Evolutionary conservation across 2,797 vertebrate genomes (phyloP), one percentile per base, ranked within the genome.

Genomic region (Pyrrhura leucotis): DNA sequence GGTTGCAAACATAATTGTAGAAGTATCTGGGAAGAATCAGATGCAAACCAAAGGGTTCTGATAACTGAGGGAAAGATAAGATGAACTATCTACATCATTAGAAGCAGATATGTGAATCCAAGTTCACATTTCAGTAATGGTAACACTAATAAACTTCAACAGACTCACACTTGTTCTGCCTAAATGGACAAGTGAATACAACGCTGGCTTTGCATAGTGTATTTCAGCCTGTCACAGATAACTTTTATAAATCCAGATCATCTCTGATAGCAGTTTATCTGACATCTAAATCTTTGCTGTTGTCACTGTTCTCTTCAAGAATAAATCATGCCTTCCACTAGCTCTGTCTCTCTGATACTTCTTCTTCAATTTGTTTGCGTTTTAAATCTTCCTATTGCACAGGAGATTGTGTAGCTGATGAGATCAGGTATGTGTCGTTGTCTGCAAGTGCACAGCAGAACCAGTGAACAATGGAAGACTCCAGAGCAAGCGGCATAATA

Each of bases 201-300:
- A 12, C 35, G 66, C 35, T 51, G 44, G 7, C 47, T 37, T 88
- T 75, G 73, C 50, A 28, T 59, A 25, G 3, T 42, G 9, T 28
- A 14, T 75, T 92, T 78, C 59, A 88, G 12, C 33, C 16, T 42
- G 31, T 53, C 1, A 2, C 54, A 68, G 28, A n/a, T 51, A 78
- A 37, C 22, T 90, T 76, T 91, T 51, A 67, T 76, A 33, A 94
- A 75, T 73, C 35, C 22, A 78, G 54, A 59, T 61, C 28, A 59
- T 76, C 51, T 59, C 50, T 72, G 42, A 58, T 75, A 91, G 23
- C 20, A 25, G 37, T 21, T 84, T 61, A 83, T 77, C 78, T 83
- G 72, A 96, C 81, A 93, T 88, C 42, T 86, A 69, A 81, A 81
- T 93, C 39, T 90, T 94, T 73, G 11, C 29, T 69, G 5, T 7